Conservation (phyloP, 2,888 invertebrate genomes). For the Lapara coniferarum region DNA sequence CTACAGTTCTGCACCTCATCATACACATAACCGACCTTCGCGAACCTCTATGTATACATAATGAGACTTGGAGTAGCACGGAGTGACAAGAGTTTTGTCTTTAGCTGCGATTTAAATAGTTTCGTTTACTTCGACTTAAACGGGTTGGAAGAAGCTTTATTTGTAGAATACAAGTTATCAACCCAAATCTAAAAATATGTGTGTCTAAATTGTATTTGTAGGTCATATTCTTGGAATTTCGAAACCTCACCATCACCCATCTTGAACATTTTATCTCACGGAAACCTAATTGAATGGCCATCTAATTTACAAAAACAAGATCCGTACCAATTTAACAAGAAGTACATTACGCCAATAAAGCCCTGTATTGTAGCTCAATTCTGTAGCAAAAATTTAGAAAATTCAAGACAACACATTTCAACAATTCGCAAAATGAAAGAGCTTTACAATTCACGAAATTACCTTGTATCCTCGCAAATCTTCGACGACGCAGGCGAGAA, state of each 20-base stretch:
- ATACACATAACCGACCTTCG: slow-evolving; percentile 7
- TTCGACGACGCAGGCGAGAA: slow-evolving; percentile 94
- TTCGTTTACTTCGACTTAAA: too few relatives aligned
- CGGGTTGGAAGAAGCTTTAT: too few relatives aligned
- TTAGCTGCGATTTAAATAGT: not conserved
- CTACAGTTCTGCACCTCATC: slow-evolving; percentile 21
- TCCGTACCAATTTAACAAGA: slow-evolving; percentile 1
- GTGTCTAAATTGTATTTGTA: not conserved
- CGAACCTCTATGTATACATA: not conserved
- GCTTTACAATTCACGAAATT: slow-evolving; percentile 38
- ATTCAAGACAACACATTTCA: slow-evolving; percentile 22
- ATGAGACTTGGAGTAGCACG: not conserved
- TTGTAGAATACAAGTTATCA: too few relatives aligned
- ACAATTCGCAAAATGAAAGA: slow-evolving; percentile 17
- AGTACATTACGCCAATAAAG: slow-evolving; percentile 21
- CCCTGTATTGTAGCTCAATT: slow-evolving; percentile 14
- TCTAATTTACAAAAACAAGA: not conserved
- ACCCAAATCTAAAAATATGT: not conserved
- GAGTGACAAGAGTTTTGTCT: not conserved
- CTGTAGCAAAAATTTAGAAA: slow-evolving; percentile 23
- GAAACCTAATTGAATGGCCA: not conserved
- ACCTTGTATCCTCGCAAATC: slow-evolving; percentile 94
- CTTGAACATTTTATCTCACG: not conserved
- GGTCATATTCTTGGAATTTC: not conserved
- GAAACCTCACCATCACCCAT: not conserved